Conservation (phyloP, 2,888 invertebrate genomes). For the Sturmia bella region DNA sequence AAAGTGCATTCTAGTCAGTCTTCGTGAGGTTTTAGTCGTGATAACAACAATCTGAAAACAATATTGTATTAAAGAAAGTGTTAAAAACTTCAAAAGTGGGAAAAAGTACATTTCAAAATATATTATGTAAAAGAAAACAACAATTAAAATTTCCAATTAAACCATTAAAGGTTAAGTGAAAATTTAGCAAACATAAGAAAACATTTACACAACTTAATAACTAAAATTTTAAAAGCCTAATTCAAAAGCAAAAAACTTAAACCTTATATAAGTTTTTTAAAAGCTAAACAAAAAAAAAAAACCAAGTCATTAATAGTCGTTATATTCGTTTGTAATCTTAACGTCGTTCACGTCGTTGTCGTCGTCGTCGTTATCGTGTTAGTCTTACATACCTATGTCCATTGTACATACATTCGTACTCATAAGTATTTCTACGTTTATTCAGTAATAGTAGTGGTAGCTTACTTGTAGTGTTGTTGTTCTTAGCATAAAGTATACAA, state of each 20-base stretch:
- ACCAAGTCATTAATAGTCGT: conserved; percentile 63
- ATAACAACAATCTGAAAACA: conserved; percentile 65
- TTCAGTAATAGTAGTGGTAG: conserved; percentile 50
- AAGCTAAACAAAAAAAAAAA: conserved; percentile 40
- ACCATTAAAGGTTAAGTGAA: too few species aligned
- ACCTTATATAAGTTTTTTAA: conserved; percentile 66
- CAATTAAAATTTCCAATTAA: conserved; percentile 1
- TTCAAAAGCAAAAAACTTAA: conserved; percentile 37
- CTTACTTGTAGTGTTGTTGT: conserved; percentile 33
- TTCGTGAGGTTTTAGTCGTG: conserved; percentile 72
- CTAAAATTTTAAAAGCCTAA: conserved; percentile 9
- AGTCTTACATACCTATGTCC: too few species aligned
- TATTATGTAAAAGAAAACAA: conserved; percentile 32
- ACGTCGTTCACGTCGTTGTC: conserved; percentile 40
- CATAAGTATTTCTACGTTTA: not conserved
- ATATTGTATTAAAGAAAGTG: conserved; percentile 13
- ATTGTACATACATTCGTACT: too few species aligned
- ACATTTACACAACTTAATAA: not conserved
- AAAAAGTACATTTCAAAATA: conserved; percentile 7
- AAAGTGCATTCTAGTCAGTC: conserved; percentile 66
- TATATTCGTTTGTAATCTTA: conserved; percentile 58
- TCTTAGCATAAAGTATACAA: conserved; percentile 23
- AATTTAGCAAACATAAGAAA: not conserved
- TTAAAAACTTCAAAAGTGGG: conserved; percentile 20
- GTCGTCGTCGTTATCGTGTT: conserved; percentile 4